Conservation (phyloP, 2,113 vertebrate genomes). For the Rhynchomys soricoides region DNA sequence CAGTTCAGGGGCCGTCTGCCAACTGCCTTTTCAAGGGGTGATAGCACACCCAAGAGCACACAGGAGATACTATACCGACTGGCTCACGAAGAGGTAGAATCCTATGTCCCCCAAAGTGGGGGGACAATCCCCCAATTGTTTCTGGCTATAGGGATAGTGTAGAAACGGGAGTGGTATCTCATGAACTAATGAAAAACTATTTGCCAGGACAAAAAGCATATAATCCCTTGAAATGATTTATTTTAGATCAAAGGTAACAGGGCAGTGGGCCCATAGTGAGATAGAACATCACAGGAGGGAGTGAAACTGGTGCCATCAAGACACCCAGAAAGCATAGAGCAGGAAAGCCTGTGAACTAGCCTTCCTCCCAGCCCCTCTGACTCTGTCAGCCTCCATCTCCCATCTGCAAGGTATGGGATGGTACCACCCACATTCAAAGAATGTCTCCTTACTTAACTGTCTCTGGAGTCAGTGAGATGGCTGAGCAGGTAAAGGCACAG, state of each 20-base stretch:
- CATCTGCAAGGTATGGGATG: neutral
- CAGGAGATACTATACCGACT: neutral
- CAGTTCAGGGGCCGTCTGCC: neutral
- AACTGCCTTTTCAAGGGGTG: neutral
- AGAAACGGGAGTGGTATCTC: neutral
- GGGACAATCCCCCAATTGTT: no score
- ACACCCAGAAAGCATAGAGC: no score
- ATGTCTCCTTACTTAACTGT: neutral
- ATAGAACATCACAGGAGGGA: neutral
- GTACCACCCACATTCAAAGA: neutral
- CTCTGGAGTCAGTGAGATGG: neutral
- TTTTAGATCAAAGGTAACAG: neutral
- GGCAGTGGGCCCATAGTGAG: neutral
- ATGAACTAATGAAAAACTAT: neutral
- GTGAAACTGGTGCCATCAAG: no score
- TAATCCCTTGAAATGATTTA: neutral
- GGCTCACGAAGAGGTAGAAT: neutral
- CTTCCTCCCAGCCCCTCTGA: neutral
- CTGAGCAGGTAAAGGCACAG: neutral
- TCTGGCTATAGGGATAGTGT: neutral
- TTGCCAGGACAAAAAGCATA: neutral
- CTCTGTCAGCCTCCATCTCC: no score
- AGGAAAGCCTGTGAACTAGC: neutral
- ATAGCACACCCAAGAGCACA: neutral
- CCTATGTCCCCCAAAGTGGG: neutral